Evolutionary conservation across 1,140 invertebrate genomes (phyloP), one percentile per base, ranked within the genome.

Genomic region (Lordiphosa mommai): DNA sequence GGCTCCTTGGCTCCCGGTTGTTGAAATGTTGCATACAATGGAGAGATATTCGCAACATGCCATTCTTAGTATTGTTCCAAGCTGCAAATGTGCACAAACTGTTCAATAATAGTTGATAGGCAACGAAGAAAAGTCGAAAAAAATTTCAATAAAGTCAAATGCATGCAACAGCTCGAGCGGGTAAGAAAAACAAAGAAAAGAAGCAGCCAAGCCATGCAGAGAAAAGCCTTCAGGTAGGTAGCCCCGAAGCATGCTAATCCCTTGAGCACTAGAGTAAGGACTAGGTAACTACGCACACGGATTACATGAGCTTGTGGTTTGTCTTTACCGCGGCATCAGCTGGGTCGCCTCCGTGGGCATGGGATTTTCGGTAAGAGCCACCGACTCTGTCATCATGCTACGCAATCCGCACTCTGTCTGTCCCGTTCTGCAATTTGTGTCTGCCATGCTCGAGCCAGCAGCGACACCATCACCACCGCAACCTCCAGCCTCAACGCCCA

Each of bases 351-450:
- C 87, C 13, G 65, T 63, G 23, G 80, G 56, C 76, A 86, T 82
- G 29, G 74, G 84, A 71, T 87, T 79, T 41, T 88, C 87, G 13
- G 87, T 88, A 12, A 88, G 66, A 6, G 82, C 86, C 36, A 88
- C 68, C 9, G 86, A 88, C 34, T 88, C 86, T 6, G 86, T 88
- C 1, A 77, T 34, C 10, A 60, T 76, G 53, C 85, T 86, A 27
- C 86, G 80, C 16, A 67, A 47, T 52, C 86, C 77, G 36, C 66
- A 61, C 5, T 46, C 47, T 6, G 56, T 70, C 32, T 64, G 64
- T 32, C 71, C 57, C 14, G 64, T 74, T 41, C 58, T 65, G 40
- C 72, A 67, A 17, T 61, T 65, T 17, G 76, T 82, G 50, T 66
- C 55, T 12, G 68, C 74, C 34, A 77, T 41, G 47, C 61, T 72